phyloP scores from a whole-genome alignment of 2,113 vertebrate genomes.

The Oenanthe melanoleuca region DNA sequence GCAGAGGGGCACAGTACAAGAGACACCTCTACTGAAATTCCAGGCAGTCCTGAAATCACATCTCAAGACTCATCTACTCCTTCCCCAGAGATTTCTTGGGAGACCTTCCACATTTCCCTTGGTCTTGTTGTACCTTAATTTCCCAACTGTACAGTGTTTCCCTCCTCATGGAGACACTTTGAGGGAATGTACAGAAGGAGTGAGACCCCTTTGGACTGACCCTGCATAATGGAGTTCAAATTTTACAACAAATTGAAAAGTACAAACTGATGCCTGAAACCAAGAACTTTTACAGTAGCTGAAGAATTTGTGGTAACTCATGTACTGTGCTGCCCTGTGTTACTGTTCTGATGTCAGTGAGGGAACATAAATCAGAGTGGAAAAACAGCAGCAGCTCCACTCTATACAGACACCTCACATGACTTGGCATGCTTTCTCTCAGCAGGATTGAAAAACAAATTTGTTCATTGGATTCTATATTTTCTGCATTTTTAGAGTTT shows the following conservation, averaged over 20 bases:
- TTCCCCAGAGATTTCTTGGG: not conserved
- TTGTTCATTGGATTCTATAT: not conserved
- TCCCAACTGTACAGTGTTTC: not conserved
- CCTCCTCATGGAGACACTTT: not conserved
- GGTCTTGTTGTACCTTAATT: not conserved
- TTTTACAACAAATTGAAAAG: not conserved
- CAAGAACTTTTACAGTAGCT: not conserved
- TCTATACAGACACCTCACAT: not conserved
- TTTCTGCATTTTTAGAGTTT: not conserved
- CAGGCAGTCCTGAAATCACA: not conserved
- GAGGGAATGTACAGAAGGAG: not conserved
- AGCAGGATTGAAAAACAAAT: not conserved
- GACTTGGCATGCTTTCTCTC: not conserved
- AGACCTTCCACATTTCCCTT: not conserved
- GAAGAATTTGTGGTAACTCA: not conserved
- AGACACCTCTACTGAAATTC: not conserved
- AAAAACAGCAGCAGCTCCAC: not conserved
- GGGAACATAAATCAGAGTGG: not conserved
- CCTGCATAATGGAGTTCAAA: not conserved
- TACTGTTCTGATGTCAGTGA: not conserved
- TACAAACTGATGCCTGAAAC: not conserved
- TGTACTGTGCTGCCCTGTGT: not conserved
- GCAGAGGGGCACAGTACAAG: not conserved
- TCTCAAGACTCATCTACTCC: not conserved
- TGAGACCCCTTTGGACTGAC: not conserved